phyloP scores from a whole-genome alignment of 1,140 invertebrate species.

The Caerostris extrusa region DNA sequence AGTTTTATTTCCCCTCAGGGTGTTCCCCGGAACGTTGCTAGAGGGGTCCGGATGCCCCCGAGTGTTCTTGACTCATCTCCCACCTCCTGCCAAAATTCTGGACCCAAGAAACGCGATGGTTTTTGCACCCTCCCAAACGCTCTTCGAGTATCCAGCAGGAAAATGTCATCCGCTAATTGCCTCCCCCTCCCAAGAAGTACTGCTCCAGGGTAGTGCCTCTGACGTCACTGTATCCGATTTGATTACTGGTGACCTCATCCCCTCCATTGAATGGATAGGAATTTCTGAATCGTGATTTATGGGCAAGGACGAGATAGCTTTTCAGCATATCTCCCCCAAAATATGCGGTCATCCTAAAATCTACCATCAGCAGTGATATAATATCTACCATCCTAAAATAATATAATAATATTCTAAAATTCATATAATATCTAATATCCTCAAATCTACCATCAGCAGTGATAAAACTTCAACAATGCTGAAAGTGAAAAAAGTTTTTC shows the following conservation, averaged over 20 bases:
- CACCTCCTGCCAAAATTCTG: background rate
- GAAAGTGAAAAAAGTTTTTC: too few relatives aligned
- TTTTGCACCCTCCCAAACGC: background rate
- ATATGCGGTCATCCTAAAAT: too few relatives aligned
- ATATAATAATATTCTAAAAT: too few relatives aligned
- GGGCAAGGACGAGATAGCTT: background rate
- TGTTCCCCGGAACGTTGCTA: background rate
- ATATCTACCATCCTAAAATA: too few relatives aligned
- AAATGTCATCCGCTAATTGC: slow-evolving; percentile 38
- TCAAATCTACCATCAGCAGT: too few relatives aligned
- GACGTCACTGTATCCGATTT: slow-evolving; percentile 28
- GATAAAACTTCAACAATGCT: too few relatives aligned
- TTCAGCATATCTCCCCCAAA: too few relatives aligned
- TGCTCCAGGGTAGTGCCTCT: background rate
- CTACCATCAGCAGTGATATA: too few relatives aligned
- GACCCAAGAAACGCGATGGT: background rate
- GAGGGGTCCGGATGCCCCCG: background rate
- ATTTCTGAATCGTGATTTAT: background rate
- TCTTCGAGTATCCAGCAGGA: background rate
- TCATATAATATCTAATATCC: too few relatives aligned
- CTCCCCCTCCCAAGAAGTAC: background rate
- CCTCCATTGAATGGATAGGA: background rate
- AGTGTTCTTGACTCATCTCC: background rate
- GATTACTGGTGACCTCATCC: slow-evolving; percentile 35
- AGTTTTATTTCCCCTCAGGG: background rate